Evolutionary conservation across 2,888 invertebrate species (phyloP), one percentile per base, ranked within the genome.

Genomic region (Acronicta leporina): DNA sequence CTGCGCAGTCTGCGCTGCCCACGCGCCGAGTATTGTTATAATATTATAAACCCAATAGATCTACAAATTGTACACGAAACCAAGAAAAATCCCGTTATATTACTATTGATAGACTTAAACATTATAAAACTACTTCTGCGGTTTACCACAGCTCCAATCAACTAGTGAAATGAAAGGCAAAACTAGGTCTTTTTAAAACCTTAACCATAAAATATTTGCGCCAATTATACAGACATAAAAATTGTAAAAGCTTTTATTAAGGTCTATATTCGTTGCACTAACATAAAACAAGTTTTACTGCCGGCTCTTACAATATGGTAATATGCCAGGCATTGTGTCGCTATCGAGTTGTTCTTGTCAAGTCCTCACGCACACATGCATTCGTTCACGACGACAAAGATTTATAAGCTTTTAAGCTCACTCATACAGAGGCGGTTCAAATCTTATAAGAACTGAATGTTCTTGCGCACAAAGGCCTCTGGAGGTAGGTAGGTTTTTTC

Each of bases 321-420:
- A 89, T 84, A 81, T 79, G 85, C 85, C 81, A 76, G 77, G 78
- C 83, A 90, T 91, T 90, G 90, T 91, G 85, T 89, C 86, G 85
- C 86, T 85, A 81, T 82, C 83, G 79, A 80, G 77, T 79, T 76
- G 80, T 79, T 81, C 80, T 83, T 86, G 85, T 84, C 81, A 83
- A 78, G 82, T 74, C 75, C 82, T 82, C 79, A 84, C 90, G 84
- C 87, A 81, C 73, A 79, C 77, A 80, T 62, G 66, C 75, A 64
- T 42, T 57, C 70, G 71, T 75, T 69, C 79, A 80, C 75, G 73
- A 73, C 75, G 69, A 73, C 73, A 73, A 81, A 86, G 90, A 91
- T 92, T 92, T 91, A 91, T 90, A 89, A 87, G 88, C 90, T 89
- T 89, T 88, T 84, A 85, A 89, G 83, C 86, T 84, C 85, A 89